These are phyloP conservation scores for Danio kyathit DNA, from an alignment of 2,797 vertebrate species.

Conservation along the genomic window DNA sequence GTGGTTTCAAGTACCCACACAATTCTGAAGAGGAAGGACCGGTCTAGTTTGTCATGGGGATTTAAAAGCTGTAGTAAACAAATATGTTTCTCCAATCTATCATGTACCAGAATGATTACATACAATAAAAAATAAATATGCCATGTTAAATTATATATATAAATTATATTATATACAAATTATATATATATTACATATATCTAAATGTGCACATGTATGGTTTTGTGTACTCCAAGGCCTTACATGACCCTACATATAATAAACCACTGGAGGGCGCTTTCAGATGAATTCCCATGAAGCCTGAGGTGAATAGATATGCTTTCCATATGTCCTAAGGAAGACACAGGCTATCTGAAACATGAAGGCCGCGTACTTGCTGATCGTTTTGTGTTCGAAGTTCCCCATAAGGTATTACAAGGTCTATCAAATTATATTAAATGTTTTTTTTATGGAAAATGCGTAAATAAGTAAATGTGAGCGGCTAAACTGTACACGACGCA, in stretches of 20 bases:
- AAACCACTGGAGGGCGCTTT: constrained; percentile 17
- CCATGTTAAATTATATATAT: neutral
- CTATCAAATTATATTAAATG: too few species aligned
- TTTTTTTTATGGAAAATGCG: too few species aligned
- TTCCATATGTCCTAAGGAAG: neutral
- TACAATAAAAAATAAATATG: neutral
- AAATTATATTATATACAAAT: neutral
- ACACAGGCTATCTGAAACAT: neutral
- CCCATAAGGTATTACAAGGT: neutral
- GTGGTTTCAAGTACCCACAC: neutral
- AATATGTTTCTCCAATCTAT: neutral
- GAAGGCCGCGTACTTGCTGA: neutral
- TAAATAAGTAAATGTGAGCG: too few species aligned
- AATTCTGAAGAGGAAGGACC: constrained; percentile 12
- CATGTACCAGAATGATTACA: neutral
- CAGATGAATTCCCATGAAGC: neutral
- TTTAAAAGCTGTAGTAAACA: constrained; percentile 12
- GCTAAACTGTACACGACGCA: too few species aligned
- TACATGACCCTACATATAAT: neutral
- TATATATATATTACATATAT: too few species aligned
- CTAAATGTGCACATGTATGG: neutral
- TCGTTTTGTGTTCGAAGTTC: neutral
- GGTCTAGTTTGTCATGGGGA: constrained; percentile 2
- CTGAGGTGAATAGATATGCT: neutral
- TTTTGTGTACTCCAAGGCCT: neutral